phyloP scores from a whole-genome alignment of 2,888 invertebrate genomes.

The Ochropleura leucogaster region DNA sequence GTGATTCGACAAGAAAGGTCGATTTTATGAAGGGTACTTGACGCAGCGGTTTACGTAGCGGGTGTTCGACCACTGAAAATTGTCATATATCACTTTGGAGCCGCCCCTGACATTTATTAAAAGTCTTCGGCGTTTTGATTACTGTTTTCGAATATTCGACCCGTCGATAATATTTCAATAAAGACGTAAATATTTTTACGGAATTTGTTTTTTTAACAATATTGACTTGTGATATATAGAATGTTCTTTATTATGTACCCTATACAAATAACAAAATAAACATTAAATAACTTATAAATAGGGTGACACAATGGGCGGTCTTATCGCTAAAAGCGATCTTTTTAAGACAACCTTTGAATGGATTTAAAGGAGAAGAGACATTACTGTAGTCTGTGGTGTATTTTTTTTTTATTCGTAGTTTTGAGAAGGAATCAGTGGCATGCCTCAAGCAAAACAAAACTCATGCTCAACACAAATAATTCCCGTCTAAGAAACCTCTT shows the following conservation, averaged over 20 bases:
- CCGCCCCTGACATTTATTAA: slow-evolving; percentile 83
- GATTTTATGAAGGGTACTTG: slow-evolving; percentile 78
- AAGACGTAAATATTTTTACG: slow-evolving; percentile 50
- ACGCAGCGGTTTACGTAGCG: slow-evolving; percentile 79
- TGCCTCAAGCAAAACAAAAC: slow-evolving; percentile 1
- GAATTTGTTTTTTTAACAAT: slow-evolving; percentile 27
- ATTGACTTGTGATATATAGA: too few relatives aligned
- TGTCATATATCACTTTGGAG: slow-evolving; percentile 80
- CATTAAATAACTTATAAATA: too few relatives aligned
- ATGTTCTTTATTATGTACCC: too few relatives aligned
- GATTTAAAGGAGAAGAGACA: too few relatives aligned
- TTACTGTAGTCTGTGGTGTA: too few relatives aligned
- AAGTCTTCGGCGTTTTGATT: slow-evolving; percentile 78
- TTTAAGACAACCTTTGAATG: too few relatives aligned
- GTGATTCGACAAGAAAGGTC: slow-evolving; percentile 78
- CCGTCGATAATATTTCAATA: slow-evolving; percentile 63
- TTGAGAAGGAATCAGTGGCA: background rate
- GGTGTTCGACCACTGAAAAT: slow-evolving; percentile 75
- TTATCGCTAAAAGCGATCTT: too few relatives aligned
- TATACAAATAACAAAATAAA: too few relatives aligned
- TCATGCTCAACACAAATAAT: slow-evolving; percentile 9
- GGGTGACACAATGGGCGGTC: too few relatives aligned
- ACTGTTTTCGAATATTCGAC: slow-evolving; percentile 70
- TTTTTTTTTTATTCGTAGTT: background rate
- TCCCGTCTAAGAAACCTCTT: slow-evolving; percentile 26